Evolutionary conservation across 2,113 vertebrate species (phyloP), one percentile per base, ranked within the genome.

Genomic region (Rhinopomastus cyanomelas): DNA sequence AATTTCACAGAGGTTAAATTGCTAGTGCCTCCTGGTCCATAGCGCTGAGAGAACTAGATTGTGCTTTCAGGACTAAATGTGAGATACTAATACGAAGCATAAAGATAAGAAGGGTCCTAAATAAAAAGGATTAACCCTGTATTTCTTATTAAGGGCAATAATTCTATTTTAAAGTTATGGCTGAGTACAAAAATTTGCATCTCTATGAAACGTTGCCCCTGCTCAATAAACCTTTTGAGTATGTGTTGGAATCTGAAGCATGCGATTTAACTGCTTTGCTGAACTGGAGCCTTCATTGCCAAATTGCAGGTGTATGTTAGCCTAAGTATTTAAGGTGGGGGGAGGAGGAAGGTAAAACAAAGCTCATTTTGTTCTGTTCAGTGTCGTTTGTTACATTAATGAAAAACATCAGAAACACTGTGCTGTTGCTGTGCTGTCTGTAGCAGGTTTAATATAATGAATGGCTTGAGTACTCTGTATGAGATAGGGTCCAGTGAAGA

Each of bases 171-270:
- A 23, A 81, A 81, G 23, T 71, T 76, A 60, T 13, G n/a, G 16
- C 36, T 3, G 5, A 86, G 62, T 73, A 86, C 73, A 84, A 62
- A 49, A 11, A 68, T 65, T 88, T 85, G 37, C 46, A 72, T 85
- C 53, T 92, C 68, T 77, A 6, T 76, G 83, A 84, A 86, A 57
- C 84, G 84, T 78, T 79, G 49, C 75, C 49, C 65, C 19, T 85
- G 32, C 32, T 93, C 80, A 94, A 85, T 92, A 95, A 93, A 76
- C 67, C 73, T 88, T 94, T 91, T 88, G 80, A 93, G 53, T 82
- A 92, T 80, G 83, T 96, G 89, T 89, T 93, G 86, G 92, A 95
- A 95, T 95, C 73, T 91, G 39, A 94, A 94, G 83, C 73, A 94
- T 91, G 65, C 78, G 66, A 57, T 78, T n/a, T 92, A 86, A 86